Conservation (phyloP, 2,797 vertebrate species). For the Tarsius wallacei region DNA sequence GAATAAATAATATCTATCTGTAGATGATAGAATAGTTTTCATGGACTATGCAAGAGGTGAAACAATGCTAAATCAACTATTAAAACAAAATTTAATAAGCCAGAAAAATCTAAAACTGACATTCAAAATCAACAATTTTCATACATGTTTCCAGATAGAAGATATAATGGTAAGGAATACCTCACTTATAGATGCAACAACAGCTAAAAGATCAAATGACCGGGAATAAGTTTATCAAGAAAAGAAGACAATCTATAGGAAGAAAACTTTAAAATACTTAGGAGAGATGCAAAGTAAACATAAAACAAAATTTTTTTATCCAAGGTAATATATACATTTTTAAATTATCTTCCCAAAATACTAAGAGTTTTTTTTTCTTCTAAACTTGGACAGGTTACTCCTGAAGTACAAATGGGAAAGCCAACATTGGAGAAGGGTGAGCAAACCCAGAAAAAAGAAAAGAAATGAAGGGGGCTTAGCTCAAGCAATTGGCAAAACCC, state of each 20-base stretch:
- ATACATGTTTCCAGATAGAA: background rate
- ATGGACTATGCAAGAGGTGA: background rate
- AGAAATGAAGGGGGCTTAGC: background rate
- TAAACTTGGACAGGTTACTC: background rate
- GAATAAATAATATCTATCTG: background rate
- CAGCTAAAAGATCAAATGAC: background rate
- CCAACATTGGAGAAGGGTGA: background rate
- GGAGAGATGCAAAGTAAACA: background rate
- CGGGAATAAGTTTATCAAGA: background rate
- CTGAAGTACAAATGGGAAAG: slow-evolving; percentile 19
- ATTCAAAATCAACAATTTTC: background rate
- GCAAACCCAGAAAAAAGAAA: background rate
- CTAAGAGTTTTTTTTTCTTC: background rate
- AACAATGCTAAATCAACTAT: background rate
- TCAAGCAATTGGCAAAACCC: background rate
- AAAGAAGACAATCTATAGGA: background rate
- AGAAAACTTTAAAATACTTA: background rate
- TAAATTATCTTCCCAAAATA: background rate
- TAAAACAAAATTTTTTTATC: background rate
- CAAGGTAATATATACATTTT: background rate
- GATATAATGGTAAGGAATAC: background rate
- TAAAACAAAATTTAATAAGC: background rate
- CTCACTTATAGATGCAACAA: background rate
- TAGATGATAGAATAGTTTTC: background rate
- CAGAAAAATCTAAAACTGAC: background rate